phyloP scores from a whole-genome alignment of 2,113 vertebrate genomes.

The Aphelocoma coerulescens region DNA sequence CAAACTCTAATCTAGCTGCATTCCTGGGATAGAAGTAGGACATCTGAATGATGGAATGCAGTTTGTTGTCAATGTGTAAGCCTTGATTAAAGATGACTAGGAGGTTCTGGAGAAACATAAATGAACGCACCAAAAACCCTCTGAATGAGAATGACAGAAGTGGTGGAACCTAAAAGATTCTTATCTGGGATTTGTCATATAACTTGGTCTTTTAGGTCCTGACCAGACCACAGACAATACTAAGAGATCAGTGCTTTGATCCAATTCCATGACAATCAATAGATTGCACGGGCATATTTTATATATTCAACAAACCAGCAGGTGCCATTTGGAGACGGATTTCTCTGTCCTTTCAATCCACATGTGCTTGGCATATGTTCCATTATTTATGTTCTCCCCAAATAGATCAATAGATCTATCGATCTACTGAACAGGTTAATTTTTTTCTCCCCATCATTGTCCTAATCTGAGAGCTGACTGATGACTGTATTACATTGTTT shows the following conservation, averaged over 20 bases:
- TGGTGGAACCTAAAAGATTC: not conserved
- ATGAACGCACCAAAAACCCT: not conserved
- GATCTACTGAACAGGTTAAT: not conserved
- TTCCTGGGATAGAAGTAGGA: conserved; percentile 15
- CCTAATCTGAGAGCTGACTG: not conserved
- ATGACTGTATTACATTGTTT: not conserved
- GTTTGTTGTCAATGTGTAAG: not conserved
- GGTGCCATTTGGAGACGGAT: not conserved
- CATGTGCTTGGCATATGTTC: not conserved
- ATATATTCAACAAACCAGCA: not conserved
- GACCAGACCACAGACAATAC: not conserved
- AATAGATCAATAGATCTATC: not conserved
- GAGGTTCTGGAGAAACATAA: not conserved
- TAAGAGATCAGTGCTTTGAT: not conserved
- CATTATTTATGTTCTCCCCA: not conserved
- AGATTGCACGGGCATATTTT: not conserved
- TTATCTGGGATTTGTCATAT: not conserved
- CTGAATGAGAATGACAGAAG: not conserved
- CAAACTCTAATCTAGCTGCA: not conserved
- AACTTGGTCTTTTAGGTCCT: not conserved
- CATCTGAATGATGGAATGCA: not conserved
- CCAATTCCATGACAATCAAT: not conserved
- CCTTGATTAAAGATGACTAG: not conserved
- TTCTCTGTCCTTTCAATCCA: not conserved
- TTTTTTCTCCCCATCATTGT: not conserved